These are phyloP conservation scores for Volucella zonaria DNA, from an alignment of 2,888 invertebrate genomes.

Conservation along the genomic window DNA sequence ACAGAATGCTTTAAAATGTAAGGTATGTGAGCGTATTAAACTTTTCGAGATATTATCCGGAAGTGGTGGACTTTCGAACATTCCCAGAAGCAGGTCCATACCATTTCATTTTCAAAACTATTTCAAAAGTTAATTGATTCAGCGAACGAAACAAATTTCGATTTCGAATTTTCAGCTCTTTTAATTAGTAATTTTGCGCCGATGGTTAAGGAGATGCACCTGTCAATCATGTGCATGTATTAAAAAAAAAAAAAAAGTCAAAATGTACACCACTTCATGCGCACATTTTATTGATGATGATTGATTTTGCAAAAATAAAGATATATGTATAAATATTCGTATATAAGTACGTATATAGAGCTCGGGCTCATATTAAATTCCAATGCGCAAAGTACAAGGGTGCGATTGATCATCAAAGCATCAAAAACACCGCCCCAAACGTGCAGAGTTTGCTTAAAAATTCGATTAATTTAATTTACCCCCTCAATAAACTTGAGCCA, in stretches of 20 bases:
- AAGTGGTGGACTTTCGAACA: too few relatives aligned
- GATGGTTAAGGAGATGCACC: too few relatives aligned
- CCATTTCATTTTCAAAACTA: too few relatives aligned
- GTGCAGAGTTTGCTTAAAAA: constrained; percentile 5
- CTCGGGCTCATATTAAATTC: constrained; percentile 53
- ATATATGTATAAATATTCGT: too few relatives aligned
- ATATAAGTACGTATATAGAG: background rate
- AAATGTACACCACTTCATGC: background rate
- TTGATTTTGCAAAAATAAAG: constrained; percentile 16
- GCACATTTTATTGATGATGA: constrained; percentile 6
- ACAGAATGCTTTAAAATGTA: too few relatives aligned
- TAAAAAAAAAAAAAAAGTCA: background rate
- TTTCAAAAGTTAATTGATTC: too few relatives aligned
- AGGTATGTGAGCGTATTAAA: too few relatives aligned
- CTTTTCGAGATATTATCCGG: too few relatives aligned
- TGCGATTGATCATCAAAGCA: constrained; percentile 50
- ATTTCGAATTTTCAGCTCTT: too few relatives aligned
- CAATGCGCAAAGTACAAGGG: constrained; percentile 35
- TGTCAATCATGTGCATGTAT: background rate
- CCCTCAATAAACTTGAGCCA: background rate
- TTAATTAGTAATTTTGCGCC: too few relatives aligned
- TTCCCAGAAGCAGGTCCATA: too few relatives aligned
- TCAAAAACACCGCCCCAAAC: background rate
- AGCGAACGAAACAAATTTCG: too few relatives aligned
- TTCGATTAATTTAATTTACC: constrained; percentile 59